phyloP scores from a whole-genome alignment of 2,113 vertebrate species.

The Sebastes fasciatus region DNA sequence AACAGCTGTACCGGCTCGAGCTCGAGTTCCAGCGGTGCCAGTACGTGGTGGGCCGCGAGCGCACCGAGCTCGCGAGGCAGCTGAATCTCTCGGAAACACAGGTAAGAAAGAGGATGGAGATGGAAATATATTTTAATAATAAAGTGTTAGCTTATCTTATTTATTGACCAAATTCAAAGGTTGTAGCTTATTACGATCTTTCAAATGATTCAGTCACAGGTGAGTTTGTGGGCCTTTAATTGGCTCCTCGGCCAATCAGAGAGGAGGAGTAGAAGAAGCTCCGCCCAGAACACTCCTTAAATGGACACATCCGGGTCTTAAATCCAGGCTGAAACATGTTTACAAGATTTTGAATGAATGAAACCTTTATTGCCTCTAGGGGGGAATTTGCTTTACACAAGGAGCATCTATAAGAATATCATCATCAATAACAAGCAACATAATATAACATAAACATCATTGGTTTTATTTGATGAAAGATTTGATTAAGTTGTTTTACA shows the following conservation, averaged over 20 bases:
- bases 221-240: constrained; percentile 7
- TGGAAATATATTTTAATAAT: not conserved
- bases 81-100: constrained; percentile 96
- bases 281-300: not conserved
- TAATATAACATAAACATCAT: too few relatives aligned
- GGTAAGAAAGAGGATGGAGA: constrained; percentile 78
- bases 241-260: constrained; percentile 50
- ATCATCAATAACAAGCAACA: not conserved
- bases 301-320: not conserved
- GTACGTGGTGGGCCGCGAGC: constrained; percentile 95
- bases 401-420: not conserved
- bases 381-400: not conserved
- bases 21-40: constrained; percentile 97
- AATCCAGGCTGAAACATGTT: not conserved
- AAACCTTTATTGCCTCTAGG: not conserved
- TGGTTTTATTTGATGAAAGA: too few relatives aligned
- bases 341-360: not conserved
- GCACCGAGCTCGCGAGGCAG: constrained; percentile 93
- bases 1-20: constrained; percentile 96
- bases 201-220: not conserved
- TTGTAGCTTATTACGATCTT: not conserved
- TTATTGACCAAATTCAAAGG: not conserved
- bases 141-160: not conserved
- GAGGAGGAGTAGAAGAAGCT: not conserved
- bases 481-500: too few relatives aligned